Evolutionary conservation across 1,140 invertebrate species (phyloP).

Genomic region (Drosophila neocordata): DNA sequence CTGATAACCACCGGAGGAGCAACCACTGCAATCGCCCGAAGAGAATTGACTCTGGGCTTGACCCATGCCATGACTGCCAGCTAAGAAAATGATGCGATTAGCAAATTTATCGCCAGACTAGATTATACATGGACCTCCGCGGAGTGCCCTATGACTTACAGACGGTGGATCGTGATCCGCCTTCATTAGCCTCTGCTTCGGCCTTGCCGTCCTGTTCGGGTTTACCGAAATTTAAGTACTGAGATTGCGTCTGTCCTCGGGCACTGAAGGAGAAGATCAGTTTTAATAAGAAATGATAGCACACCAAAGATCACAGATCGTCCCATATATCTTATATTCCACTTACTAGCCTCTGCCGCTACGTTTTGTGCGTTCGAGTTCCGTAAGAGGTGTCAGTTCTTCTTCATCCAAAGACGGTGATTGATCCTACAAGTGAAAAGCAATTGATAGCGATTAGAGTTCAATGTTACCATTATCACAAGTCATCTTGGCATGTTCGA

Average conservation of each 20-base stretch:
- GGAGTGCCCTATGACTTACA: conserved; percentile 84
- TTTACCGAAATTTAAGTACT: conserved; percentile 88
- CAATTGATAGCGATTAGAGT: conserved; percentile 30
- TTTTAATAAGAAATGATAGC: neutral
- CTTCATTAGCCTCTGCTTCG: conserved; percentile 89
- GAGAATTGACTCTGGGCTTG: conserved; percentile 90
- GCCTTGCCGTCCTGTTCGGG: conserved; percentile 88
- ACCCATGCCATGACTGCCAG: conserved; percentile 89
- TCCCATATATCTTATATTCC: no score
- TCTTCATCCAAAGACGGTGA: conserved; percentile 33
- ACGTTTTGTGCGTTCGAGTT: conserved; percentile 63
- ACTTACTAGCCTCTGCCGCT: conserved; percentile 78
- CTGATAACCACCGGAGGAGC: conserved; percentile 31
- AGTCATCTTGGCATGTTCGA: no score
- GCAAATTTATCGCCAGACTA: neutral
- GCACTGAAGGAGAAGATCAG: conserved; percentile 38
- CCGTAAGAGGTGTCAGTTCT: conserved; percentile 32
- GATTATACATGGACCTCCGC: conserved; percentile 85
- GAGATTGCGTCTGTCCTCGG: conserved; percentile 91
- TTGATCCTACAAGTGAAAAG: conserved; percentile 49
- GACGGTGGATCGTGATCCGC: conserved; percentile 89
- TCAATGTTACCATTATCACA: conserved; percentile 61
- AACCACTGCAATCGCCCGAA: conserved; percentile 84
- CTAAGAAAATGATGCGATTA: conserved; percentile 75
- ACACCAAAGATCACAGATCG: neutral